Conservation (phyloP, 2,888 invertebrate genomes). For the Galerucella pusilla region DNA sequence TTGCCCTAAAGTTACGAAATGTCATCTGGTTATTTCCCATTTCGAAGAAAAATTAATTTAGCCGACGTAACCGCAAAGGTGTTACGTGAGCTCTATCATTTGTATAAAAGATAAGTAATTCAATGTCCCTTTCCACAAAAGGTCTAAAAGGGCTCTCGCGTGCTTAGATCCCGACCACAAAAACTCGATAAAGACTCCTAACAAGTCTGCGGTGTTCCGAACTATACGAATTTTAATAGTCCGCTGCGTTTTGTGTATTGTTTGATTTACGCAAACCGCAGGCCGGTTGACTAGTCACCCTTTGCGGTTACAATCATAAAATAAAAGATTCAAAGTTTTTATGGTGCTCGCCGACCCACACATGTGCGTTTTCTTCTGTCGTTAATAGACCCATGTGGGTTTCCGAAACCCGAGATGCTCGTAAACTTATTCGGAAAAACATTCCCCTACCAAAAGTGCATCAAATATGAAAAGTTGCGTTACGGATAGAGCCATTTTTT, state of each 20-base stretch:
- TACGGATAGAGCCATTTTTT: slow-evolving; percentile 29
- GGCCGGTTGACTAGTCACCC: slow-evolving; percentile 60
- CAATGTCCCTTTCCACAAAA: slow-evolving; percentile 40
- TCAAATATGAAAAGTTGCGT: slow-evolving; percentile 45
- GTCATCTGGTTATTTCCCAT: slow-evolving; percentile 12
- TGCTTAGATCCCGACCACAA: slow-evolving; percentile 55
- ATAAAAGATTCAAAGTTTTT: slow-evolving; percentile 37
- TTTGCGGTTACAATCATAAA: slow-evolving; percentile 51
- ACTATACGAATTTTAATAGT: slow-evolving; percentile 60
- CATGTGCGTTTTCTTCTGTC: slow-evolving; percentile 42
- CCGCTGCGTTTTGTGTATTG: slow-evolving; percentile 53
- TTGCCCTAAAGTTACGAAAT: not conserved
- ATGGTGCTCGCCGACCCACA: slow-evolving; percentile 34
- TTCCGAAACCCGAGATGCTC: slow-evolving; percentile 45
- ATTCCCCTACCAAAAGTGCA: slow-evolving; percentile 50
- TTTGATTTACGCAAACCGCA: slow-evolving; percentile 61
- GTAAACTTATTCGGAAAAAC: slow-evolving; percentile 48
- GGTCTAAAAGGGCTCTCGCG: slow-evolving; percentile 45
- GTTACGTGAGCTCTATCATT: slow-evolving; percentile 50
- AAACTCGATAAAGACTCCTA: slow-evolving; percentile 51
- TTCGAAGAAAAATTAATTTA: slow-evolving; percentile 6
- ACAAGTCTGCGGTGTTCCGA: slow-evolving; percentile 49
- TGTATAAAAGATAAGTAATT: slow-evolving; percentile 52
- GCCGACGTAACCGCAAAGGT: slow-evolving; percentile 27
- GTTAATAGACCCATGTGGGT: slow-evolving; percentile 54